Conservation (phyloP, 2,888 invertebrate genomes). For the Tenodera sinensis region DNA sequence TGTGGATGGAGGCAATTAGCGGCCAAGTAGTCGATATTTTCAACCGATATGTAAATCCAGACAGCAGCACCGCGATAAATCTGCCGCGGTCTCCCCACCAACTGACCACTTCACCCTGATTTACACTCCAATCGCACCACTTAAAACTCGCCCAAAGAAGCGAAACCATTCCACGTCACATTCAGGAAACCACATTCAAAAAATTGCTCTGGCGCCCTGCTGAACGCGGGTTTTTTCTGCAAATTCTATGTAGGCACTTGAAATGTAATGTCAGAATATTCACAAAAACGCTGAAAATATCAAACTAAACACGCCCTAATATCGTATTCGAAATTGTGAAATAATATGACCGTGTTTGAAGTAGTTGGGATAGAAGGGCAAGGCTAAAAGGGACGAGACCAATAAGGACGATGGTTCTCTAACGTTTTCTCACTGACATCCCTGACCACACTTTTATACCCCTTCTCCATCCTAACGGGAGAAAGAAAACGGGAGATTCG, state of each 20-base stretch:
- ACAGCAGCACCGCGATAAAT: not conserved
- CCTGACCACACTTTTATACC: too few relatives aligned
- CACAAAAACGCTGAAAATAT: not conserved
- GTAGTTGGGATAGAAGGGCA: too few relatives aligned
- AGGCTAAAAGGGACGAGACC: too few relatives aligned
- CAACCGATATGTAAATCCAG: not conserved
- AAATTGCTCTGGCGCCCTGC: not conserved
- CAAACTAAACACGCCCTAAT: too few relatives aligned
- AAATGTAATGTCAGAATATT: not conserved
- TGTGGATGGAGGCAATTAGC: not conserved
- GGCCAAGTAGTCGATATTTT: not conserved
- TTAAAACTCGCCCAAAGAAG: not conserved
- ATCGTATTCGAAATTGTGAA: too few relatives aligned
- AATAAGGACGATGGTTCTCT: too few relatives aligned
- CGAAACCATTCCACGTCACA: not conserved
- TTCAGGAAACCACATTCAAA: not conserved
- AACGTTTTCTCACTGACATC: too few relatives aligned
- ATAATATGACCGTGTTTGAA: too few relatives aligned
- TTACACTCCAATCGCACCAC: not conserved
- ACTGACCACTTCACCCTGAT: not conserved
- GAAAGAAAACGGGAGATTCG: too few relatives aligned
- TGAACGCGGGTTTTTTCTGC: not conserved
- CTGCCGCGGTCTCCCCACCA: not conserved
- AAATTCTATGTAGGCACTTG: not conserved
- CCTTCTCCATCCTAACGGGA: too few relatives aligned